phyloP scores from a whole-genome alignment of 2,113 vertebrate genomes.

The Neomonachus schauinslandi region DNA sequence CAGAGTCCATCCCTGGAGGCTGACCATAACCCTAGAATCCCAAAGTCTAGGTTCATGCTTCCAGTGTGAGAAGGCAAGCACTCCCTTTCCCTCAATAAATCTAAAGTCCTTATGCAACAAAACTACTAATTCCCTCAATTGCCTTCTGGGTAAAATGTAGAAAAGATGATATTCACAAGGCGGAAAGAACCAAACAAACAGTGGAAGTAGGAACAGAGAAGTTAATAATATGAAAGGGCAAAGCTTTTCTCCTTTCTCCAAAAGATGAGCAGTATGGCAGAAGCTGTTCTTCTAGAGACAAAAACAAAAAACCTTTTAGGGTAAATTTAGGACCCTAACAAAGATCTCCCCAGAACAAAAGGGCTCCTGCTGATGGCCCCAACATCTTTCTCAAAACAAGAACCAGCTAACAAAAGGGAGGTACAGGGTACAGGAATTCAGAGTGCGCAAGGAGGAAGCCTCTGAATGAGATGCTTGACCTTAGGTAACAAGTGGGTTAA shows the following conservation, averaged over 20 bases:
- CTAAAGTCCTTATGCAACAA: constrained; percentile 49
- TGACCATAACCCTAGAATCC: constrained; percentile 21
- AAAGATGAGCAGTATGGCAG: constrained; percentile 32
- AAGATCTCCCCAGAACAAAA: constrained; percentile 56
- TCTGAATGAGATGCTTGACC: constrained; percentile 34
- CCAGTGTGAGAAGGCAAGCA: constrained; percentile 41
- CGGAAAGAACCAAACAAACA: constrained; percentile 21
- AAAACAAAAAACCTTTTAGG: constrained; percentile 61
- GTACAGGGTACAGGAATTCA: not conserved
- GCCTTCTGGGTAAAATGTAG: constrained; percentile 43
- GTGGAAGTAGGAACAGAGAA: not conserved
- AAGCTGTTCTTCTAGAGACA: constrained; percentile 46
- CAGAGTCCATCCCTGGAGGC: not conserved
- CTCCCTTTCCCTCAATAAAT: not conserved
- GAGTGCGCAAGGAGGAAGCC: not conserved
- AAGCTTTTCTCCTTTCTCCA: constrained; percentile 29
- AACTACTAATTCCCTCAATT: constrained; percentile 28
- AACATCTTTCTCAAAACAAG: constrained; percentile 55
- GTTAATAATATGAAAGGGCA: constrained; percentile 24
- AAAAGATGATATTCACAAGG: constrained; percentile 40
- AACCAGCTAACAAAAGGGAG: constrained; percentile 49
- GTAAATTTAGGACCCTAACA: constrained; percentile 55
- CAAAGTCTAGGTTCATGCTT: constrained; percentile 42
- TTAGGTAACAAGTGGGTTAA: constrained; percentile 3
- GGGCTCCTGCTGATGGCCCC: constrained; percentile 27